Evolutionary conservation across 2,888 invertebrate species (phyloP).

Genomic region (Oligia strigilis): DNA sequence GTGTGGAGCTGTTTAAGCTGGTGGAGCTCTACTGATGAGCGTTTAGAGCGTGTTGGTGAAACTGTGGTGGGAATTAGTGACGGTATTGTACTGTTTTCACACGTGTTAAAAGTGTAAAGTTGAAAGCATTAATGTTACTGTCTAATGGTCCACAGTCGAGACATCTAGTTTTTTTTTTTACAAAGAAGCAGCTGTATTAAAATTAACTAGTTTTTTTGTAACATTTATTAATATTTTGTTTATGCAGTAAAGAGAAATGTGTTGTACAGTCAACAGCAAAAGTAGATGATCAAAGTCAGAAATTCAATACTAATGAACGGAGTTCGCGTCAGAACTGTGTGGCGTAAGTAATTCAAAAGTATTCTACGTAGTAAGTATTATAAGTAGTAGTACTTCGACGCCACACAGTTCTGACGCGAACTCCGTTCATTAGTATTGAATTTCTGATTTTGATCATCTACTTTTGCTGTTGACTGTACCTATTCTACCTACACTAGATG

Average conservation of each 20-base stretch:
- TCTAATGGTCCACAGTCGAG: neutral
- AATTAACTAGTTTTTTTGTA: neutral
- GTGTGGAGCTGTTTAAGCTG: conserved; percentile 30
- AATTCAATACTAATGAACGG: no score
- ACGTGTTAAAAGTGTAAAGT: neutral
- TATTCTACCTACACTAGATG: neutral
- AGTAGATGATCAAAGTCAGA: no score
- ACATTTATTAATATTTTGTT: neutral
- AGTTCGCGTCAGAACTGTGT: no score
- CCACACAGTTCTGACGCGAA: no score
- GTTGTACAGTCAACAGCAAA: neutral
- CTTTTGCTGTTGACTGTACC: no score
- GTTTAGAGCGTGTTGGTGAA: conserved; percentile 23
- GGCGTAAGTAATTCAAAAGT: no score
- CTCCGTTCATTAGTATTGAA: no score
- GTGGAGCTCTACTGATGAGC: neutral
- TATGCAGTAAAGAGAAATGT: neutral
- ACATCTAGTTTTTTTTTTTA: neutral
- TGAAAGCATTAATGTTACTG: neutral
- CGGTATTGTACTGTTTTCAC: conserved; percentile 18
- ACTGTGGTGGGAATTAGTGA: conserved; percentile 18
- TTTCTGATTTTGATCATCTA: no score
- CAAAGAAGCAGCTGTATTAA: neutral
- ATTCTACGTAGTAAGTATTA: no score
- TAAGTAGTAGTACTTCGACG: no score